These are phyloP conservation scores for Drosophila setosimentum DNA, from an alignment of 2,888 invertebrate genomes.

Conservation along the genomic window DNA sequence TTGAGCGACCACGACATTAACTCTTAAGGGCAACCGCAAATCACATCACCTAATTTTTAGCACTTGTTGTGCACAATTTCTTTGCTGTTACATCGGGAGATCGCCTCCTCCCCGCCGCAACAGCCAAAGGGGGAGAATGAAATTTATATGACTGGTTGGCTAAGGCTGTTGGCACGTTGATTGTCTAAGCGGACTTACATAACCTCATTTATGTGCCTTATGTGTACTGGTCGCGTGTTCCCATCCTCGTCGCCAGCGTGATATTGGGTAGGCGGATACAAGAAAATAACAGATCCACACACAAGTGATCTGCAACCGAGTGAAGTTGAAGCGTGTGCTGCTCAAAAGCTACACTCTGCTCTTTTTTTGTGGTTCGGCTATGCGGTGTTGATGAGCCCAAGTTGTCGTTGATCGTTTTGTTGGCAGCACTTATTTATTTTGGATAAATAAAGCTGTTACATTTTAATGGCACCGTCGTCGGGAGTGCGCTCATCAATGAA, in stretches of 20 bases:
- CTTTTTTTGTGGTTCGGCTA: conserved; percentile 7
- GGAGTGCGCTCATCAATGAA: conserved; percentile 17
- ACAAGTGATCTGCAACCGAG: conserved; percentile 56
- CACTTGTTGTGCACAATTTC: conserved; percentile 68
- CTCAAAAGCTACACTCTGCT: conserved; percentile 25
- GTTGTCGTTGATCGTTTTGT: conserved; percentile 30
- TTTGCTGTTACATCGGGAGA: conserved; percentile 23
- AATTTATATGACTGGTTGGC: conserved; percentile 56
- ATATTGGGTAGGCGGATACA: conserved; percentile 70
- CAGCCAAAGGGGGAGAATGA: conserved; percentile 32
- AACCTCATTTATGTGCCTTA: conserved; percentile 64
- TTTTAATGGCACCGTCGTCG: conserved; percentile 49
- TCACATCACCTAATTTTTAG: conserved; percentile 49
- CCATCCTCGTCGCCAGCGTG: conserved; percentile 55
- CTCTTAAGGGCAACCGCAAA: conserved; percentile 64
- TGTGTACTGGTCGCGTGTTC: conserved; percentile 66
- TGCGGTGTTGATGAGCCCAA: conserved; percentile 24
- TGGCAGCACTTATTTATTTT: conserved; percentile 41
- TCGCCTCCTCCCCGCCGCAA: conserved; percentile 10
- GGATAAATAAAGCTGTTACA: conserved; percentile 63
- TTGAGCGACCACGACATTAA: conserved; percentile 48
- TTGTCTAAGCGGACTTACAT: conserved; percentile 65
- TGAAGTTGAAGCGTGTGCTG: conserved; percentile 57
- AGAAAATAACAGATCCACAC: conserved; percentile 34
- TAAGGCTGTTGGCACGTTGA: conserved; percentile 32